Percentiles rank a stretch among this genome's conserved stretches.
phyloP scores from a whole-genome alignment of 2,888 invertebrate species.

The Lepidocyrtinus sp. region DNA sequence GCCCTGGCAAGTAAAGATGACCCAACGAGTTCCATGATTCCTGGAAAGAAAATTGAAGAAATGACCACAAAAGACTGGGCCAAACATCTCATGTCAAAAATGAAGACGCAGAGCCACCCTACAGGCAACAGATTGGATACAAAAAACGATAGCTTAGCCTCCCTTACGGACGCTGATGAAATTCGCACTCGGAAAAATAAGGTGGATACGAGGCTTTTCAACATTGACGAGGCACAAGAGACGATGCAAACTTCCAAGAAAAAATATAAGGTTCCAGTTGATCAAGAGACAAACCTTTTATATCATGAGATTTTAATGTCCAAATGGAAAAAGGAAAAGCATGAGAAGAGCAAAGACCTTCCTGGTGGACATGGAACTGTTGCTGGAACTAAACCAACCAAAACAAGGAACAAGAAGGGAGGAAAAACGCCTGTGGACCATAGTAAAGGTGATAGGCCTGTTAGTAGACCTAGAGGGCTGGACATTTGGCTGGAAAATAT shows the following conservation, averaged over 20 bases:
- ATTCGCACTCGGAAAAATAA: not conserved
- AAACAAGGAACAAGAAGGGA: not conserved
- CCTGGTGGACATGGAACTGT: not conserved
- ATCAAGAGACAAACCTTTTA: constrained; percentile 33
- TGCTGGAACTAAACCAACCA: too few species aligned
- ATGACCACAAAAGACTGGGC: constrained; percentile 37
- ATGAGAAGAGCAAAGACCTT: constrained; percentile 23
- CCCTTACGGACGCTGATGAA: too few species aligned
- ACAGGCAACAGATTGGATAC: too few species aligned
- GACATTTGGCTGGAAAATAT: constrained; percentile 53
- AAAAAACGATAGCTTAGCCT: too few species aligned
- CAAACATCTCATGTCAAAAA: constrained; percentile 17
- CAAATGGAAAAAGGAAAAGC: constrained; percentile 38
- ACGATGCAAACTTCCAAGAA: not conserved
- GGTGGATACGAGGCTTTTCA: too few species aligned
- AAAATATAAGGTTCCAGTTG: constrained; percentile 13
- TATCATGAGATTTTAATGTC: constrained; percentile 47
- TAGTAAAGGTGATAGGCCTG: not conserved
- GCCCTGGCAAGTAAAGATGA: not conserved
- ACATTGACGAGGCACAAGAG: constrained; percentile 10
- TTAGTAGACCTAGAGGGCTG: constrained; percentile 15
- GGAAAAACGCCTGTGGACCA: not conserved
- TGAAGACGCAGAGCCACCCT: not conserved
- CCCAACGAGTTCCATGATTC: not conserved
- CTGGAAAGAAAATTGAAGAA: constrained; percentile 22